Evolutionary conservation across 2,113 vertebrate species (phyloP), one percentile per base, ranked within the genome.

Genomic region (Siphamia tubifer): DNA sequence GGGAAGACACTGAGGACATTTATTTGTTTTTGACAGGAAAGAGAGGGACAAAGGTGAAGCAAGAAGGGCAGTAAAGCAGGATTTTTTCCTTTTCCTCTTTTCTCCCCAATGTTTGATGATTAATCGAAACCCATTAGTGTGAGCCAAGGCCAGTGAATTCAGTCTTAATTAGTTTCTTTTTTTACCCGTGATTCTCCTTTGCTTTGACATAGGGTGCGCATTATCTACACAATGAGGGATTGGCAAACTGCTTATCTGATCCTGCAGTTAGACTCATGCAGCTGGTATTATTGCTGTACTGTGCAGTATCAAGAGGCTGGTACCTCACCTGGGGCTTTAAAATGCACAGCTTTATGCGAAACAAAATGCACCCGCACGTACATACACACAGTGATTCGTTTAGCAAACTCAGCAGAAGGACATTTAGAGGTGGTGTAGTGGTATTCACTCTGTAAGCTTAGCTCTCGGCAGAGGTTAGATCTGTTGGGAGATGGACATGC

Each of bases 91-190:
- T 40, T 68, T 65, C 68, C 58, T 21, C 15, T 66, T 34, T 72
- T 53, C 30, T 27, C 19, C 56, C 39, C 4, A 20, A 76, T 77
- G 52, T 84, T 85, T 83, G 76, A 87, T 88, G 85, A 92, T 90
- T 87, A 90, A 91, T 91, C 74, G 73, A 91, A 91, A 78, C 30
- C 78, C 77, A 90, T 92, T 90, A 90, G 83, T 73, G 69, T 43
- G 19, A 83, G 68, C 71, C 51, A 16, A 74, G 77, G 68, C 80
- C 74, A 43, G 62, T 81, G 81, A 85, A 87, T 88, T 88, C 79
- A 51, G 25, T 77, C 77, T 90, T 89, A 90, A 92, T 92, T 89
- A 83, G 78, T 82, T 90, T 90, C 67, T 80, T 86, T 85, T 88
- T 85, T 81, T 75, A 74, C 36, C 40, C 43, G 42, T 74, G 61